Evolutionary conservation across 2,797 vertebrate genomes (phyloP).

Genomic region (Tauraco hartlaubi): DNA sequence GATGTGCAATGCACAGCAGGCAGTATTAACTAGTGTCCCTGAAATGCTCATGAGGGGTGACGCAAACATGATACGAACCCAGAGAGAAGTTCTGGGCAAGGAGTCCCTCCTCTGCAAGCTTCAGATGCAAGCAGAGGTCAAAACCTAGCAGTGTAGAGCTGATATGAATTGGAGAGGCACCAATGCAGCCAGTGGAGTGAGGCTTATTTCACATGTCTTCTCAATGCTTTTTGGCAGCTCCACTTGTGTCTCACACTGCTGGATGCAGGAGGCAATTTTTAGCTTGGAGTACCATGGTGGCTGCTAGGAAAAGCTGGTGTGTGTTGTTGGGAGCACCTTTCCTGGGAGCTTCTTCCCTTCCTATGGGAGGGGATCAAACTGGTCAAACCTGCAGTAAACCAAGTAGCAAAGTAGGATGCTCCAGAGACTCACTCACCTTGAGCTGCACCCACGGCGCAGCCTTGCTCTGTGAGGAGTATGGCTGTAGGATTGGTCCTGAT

Average conservation of each 20-base stretch:
- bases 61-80: not conserved
- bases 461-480: not conserved
- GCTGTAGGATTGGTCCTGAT: not conserved
- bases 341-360: not conserved
- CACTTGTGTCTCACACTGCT: not conserved
- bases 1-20: not conserved
- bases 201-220: not conserved
- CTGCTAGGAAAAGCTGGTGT: not conserved
- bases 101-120: not conserved
- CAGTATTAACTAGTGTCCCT: accelerated
- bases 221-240: not conserved
- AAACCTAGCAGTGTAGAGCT: not conserved
- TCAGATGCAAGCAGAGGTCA: not conserved
- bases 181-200: not conserved
- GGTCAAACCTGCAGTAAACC: not conserved
- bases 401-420: not conserved
- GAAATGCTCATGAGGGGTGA: accelerated
- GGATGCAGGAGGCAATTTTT: not conserved
- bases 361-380: not conserved
- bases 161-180: not conserved
- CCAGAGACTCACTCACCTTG: accelerated
- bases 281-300: not conserved
- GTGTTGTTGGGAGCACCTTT: not conserved
- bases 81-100: not conserved
- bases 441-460: accelerated